phyloP scores from a whole-genome alignment of 2,888 invertebrate genomes.

The Tridacna crocea region DNA sequence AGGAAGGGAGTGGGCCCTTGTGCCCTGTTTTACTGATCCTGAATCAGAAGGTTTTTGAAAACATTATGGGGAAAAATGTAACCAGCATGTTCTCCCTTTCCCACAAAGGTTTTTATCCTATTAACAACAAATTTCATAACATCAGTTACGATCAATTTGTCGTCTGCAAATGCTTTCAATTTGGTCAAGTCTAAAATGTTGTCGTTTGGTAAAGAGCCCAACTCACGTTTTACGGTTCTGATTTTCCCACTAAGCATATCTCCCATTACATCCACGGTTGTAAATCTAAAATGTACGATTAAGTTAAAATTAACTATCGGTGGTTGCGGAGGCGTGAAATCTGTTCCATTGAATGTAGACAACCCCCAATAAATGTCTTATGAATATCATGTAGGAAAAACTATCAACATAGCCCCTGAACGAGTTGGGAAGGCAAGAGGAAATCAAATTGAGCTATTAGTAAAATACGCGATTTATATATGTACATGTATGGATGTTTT shows the following conservation, averaged over 20 bases:
- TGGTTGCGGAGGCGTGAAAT: slow-evolving; percentile 39
- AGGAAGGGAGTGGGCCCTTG: not conserved
- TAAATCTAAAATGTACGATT: slow-evolving; percentile 22
- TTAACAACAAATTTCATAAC: too few species aligned
- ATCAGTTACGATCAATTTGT: too few species aligned
- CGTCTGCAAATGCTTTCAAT: not conserved
- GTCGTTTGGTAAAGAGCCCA: not conserved
- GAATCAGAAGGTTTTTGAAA: not conserved
- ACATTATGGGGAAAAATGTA: not conserved
- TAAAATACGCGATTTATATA: not conserved
- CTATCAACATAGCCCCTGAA: slow-evolving; percentile 9
- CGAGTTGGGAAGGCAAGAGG: not conserved
- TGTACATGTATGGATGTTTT: too few species aligned
- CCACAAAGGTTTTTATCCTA: not conserved
- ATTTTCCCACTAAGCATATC: slow-evolving; percentile 31
- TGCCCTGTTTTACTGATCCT: not conserved
- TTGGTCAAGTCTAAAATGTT: not conserved
- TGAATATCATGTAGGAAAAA: slow-evolving; percentile 17
- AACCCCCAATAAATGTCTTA: slow-evolving; percentile 21
- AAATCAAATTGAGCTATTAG: not conserved
- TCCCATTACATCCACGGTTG: slow-evolving; percentile 10
- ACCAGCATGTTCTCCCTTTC: not conserved
- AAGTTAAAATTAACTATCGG: slow-evolving; percentile 28
- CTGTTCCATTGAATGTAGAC: slow-evolving; percentile 27
- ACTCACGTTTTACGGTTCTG: slow-evolving; percentile 4